These are phyloP conservation scores for Ooceraea biroi DNA, from an alignment of 1,140 invertebrate species.

Conservation along the genomic window DNA sequence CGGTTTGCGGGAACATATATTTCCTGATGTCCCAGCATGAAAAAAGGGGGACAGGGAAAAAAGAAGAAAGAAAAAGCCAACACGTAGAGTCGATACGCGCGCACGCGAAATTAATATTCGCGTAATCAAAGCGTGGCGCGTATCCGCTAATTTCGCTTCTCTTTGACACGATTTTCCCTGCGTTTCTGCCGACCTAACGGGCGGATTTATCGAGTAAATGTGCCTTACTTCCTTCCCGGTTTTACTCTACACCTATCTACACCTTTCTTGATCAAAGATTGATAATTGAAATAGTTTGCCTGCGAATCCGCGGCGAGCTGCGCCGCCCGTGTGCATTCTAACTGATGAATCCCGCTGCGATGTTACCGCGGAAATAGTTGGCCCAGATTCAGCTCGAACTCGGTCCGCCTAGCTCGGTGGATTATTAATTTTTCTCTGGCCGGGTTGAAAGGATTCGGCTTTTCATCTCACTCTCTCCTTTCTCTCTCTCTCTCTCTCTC, in stretches of 20 bases:
- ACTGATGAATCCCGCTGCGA: slow-evolving; percentile 73
- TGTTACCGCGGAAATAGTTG: slow-evolving; percentile 75
- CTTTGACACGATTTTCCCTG: slow-evolving; percentile 63
- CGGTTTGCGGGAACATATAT: slow-evolving; percentile 12
- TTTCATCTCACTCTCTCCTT: slow-evolving; percentile 15
- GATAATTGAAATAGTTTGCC: slow-evolving; percentile 71
- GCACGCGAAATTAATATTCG: slow-evolving; percentile 65
- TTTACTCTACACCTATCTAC: no score
- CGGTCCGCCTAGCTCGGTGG: slow-evolving; percentile 64
- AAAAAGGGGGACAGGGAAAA: not conserved
- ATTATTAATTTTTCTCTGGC: slow-evolving; percentile 75
- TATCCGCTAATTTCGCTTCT: slow-evolving; percentile 61
- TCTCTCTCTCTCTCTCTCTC: slow-evolving; percentile 20
- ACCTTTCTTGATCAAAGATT: slow-evolving; percentile 61
- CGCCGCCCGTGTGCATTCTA: slow-evolving; percentile 65
- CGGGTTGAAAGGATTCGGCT: slow-evolving; percentile 68
- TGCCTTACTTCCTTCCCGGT: not conserved
- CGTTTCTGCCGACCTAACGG: slow-evolving; percentile 34
- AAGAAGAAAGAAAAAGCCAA: not conserved
- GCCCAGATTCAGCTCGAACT: slow-evolving; percentile 71
- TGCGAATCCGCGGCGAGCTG: slow-evolving; percentile 45
- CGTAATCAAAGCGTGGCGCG: slow-evolving; percentile 46
- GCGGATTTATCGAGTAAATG: slow-evolving; percentile 1
- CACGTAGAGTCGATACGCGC: slow-evolving; percentile 19
- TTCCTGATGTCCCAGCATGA: slow-evolving; percentile 21